A percentile compares a stretch with the other conserved stretches of the same genome.
Evolutionary conservation across 2,888 invertebrate genomes (phyloP).

Genomic region (Erebia ligea): DNA sequence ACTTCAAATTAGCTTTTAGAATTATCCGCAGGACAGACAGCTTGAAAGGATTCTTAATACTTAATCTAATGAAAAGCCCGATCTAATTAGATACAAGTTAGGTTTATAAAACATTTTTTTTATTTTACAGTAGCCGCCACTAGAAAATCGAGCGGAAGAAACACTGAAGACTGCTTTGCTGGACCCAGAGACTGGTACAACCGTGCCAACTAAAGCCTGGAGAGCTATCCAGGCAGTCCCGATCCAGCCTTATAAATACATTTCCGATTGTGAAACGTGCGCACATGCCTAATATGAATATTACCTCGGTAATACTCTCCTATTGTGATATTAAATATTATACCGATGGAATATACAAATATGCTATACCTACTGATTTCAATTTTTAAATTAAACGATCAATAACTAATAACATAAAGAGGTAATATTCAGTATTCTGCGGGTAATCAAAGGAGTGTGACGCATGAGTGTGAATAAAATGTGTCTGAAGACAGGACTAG

Average conservation of each 20-base stretch:
- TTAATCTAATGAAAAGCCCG: background rate
- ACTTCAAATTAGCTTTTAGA: background rate
- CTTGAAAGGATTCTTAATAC: background rate
- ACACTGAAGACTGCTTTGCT: constrained; percentile 63
- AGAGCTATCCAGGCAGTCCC: constrained; percentile 36
- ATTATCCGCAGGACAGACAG: background rate
- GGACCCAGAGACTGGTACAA: constrained; percentile 46
- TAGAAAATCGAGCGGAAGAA: constrained; percentile 67
- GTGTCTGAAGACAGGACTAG: constrained; percentile 70
- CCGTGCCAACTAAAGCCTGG: constrained; percentile 38
- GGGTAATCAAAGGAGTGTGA: constrained; percentile 61
- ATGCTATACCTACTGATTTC: constrained; percentile 3
- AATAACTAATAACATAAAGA: constrained; percentile 23
- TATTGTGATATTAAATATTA: constrained; percentile 35
- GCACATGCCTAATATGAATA: constrained; percentile 48
- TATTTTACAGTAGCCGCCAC: constrained; percentile 74
- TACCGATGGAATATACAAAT: constrained; percentile 22
- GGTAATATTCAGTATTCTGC: constrained; percentile 55
- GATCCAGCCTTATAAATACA: constrained; percentile 48
- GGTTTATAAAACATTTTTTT: constrained; percentile 3
- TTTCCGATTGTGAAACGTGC: constrained; percentile 53
- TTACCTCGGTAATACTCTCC: constrained; percentile 46
- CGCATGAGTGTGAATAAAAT: constrained; percentile 60
- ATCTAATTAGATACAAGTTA: background rate
- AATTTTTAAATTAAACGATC: constrained; percentile 23